Evolutionary conservation across 2,888 invertebrate genomes (phyloP), one percentile per base, ranked within the genome.

Genomic region (Lycophotia porphyrea): DNA sequence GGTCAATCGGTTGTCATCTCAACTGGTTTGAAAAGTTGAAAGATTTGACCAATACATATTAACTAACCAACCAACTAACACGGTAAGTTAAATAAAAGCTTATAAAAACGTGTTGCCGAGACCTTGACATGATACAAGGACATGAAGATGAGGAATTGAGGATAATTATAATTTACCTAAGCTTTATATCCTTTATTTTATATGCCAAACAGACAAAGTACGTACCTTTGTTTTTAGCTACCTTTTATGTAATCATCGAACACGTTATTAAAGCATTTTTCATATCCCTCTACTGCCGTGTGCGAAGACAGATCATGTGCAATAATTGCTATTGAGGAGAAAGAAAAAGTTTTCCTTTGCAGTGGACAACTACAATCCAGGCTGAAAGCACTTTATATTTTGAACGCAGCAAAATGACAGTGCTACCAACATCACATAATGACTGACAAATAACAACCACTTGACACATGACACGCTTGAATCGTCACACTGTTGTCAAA

Each of bases 321-420:
- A 36, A 27, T 18, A 27, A 55, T 27, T 55, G 7, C 27, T 27
- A 2, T 55, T 55, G 27, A 68, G 5, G 1, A 31, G 31, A 31
- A 69, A 63, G 5, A 47, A 70, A 66, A 44, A 7, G 31, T 18
- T 31, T 18, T 5, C 13, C 13, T 42, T n/a, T n/a, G 70, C 13
- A 66, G 21, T 21, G 68, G 42, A 55, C 49, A 49, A 49, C 49
- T n/a, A 49, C n/a, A n/a, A 1, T 49, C n/a, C n/a, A n/a, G n/a
- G 49, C 49, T n/a, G 52, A 13, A n/a, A 52, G n/a, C 2, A 2
- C 5, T 34, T 27, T 70, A 34, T 49, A 36, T 42, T 58, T 39
- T 44, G 78, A 82, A 77, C 68, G 72, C 68, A 61, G 13, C 27
- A 3, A 55, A 66, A 63, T 18, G 0, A 36, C n/a, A 72, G 49